phyloP scores from a whole-genome alignment of 2,113 vertebrate genomes.

The Lota lota region DNA sequence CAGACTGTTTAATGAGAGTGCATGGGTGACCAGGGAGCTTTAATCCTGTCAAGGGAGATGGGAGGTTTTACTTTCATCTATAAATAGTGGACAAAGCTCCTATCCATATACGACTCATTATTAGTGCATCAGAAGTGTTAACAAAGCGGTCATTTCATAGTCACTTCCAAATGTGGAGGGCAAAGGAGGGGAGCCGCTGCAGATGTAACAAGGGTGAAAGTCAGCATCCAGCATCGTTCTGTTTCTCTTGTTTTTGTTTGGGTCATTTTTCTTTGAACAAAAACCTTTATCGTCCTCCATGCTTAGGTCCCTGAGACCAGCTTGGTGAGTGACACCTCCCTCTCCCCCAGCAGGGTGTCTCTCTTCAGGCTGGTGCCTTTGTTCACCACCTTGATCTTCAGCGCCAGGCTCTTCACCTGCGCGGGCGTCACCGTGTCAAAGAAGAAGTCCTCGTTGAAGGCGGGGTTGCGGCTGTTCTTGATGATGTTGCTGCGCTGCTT shows the following conservation, averaged over 20 bases:
- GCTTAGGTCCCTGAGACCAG: conserved; percentile 77
- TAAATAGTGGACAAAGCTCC: background rate
- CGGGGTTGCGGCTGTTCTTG: conserved; percentile 92
- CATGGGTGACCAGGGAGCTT: conserved; percentile 15
- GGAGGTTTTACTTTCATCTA: background rate
- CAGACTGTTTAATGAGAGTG: too few relatives aligned
- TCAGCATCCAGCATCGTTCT: background rate
- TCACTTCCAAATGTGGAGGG: background rate
- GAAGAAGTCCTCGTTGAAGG: conserved; percentile 99
- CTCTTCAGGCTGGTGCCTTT: conserved; percentile 95
- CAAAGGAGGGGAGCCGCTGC: background rate
- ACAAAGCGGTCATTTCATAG: background rate
- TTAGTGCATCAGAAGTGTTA: background rate
- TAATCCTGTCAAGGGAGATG: background rate
- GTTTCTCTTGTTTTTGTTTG: background rate
- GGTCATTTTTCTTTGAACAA: background rate
- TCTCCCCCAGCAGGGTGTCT: conserved; percentile 90
- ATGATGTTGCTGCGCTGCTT: conserved; percentile 96
- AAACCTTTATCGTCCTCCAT: conserved; percentile 3
- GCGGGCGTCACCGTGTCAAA: conserved; percentile 84
- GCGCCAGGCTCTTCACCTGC: conserved; percentile 84
- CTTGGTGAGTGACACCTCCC: conserved; percentile 82
- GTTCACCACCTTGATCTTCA: conserved; percentile 96
- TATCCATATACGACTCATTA: too few relatives aligned
- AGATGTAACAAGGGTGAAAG: background rate